Percentiles rank a stretch among this genome's conserved stretches.
These are phyloP conservation scores for Ameiurus melas DNA, from an alignment of 2,113 vertebrate genomes.

Conservation along the genomic window DNA sequence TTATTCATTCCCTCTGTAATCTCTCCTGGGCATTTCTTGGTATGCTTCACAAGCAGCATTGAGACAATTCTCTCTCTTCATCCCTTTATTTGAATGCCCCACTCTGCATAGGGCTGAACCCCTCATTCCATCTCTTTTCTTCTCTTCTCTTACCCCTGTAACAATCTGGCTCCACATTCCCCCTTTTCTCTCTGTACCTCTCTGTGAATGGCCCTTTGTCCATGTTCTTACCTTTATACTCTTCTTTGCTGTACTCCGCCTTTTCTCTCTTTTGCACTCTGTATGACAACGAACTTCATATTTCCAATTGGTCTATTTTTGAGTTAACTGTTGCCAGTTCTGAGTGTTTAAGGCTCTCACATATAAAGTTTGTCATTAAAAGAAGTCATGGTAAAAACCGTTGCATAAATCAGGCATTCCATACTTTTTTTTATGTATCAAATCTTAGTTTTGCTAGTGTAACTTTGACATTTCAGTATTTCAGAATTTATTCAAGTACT, in stretches of 20 bases:
- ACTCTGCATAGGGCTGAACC: slow-evolving; percentile 3
- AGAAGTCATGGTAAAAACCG: background rate
- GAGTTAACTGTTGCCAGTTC: background rate
- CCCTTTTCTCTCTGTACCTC: background rate
- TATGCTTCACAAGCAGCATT: background rate
- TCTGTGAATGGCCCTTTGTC: background rate
- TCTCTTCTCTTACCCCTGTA: background rate
- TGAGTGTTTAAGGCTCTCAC: background rate
- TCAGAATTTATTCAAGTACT: background rate
- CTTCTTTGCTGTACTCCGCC: background rate
- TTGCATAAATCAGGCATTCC: background rate
- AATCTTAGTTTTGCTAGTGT: background rate
- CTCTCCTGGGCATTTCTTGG: background rate
- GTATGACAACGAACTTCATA: background rate
- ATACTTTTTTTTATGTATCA: background rate
- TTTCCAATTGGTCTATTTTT: background rate
- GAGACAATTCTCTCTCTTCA: background rate
- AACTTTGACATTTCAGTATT: background rate
- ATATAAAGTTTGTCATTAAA: background rate
- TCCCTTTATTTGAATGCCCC: background rate
- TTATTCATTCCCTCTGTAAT: background rate
- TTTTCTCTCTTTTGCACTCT: background rate
- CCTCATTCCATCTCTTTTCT: slow-evolving; percentile 2
- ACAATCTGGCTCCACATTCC: background rate
- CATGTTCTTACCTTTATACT: background rate